Evolutionary conservation across 2,797 vertebrate species (phyloP), one percentile per base, ranked within the genome.

Genomic region (Galaxias olidus): DNA sequence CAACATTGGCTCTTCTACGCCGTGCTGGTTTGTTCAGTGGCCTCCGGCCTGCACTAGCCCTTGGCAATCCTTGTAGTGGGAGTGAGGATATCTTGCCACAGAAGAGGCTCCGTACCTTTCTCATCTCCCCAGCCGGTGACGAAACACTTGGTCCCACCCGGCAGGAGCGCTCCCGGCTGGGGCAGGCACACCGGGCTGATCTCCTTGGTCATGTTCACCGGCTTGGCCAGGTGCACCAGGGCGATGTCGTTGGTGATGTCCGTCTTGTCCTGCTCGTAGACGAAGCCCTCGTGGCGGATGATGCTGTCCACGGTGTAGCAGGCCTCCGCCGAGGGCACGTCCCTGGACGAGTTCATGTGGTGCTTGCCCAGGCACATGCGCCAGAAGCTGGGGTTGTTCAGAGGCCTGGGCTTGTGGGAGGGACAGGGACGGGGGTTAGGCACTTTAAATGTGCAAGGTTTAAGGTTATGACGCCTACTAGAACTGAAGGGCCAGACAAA

Each of bases 341-440:
- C 86, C 73, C 62, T 63, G 60, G 87, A 86, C 19, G 87, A 82
- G 74, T 89, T 90, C 79, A 90, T 89, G 81, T 91, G 85, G 77
- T 92, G 90, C 46, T 91, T 92, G 9, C 88, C 88, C 68, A 91
- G 60, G 78, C 91, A 93, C 81, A 91, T 88, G 59, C 84, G 84
- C 90, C 88, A 89, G 46, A 9, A 73, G 0, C 65, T 54, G 15
- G 78, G 65, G 4, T 30, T 69, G 57, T 79, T 81, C 46, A 86
- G 47, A 1, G 76, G 73, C 11, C 89, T 89, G 65, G 42, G 71
- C 61, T 14, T 48, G 58, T 45, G 64, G 63, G 13, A 56, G 46
- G 13, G 40, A 65, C 14, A 52, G 9, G 44, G 9, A 55, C 11
- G 15, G 43, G 15, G 15, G 4, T 14, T 46, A 7, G 0, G 30